Base-by-base conservation (phyloP, 2,888 invertebrate genomes). In the Lepidonotus clava region DNA sequence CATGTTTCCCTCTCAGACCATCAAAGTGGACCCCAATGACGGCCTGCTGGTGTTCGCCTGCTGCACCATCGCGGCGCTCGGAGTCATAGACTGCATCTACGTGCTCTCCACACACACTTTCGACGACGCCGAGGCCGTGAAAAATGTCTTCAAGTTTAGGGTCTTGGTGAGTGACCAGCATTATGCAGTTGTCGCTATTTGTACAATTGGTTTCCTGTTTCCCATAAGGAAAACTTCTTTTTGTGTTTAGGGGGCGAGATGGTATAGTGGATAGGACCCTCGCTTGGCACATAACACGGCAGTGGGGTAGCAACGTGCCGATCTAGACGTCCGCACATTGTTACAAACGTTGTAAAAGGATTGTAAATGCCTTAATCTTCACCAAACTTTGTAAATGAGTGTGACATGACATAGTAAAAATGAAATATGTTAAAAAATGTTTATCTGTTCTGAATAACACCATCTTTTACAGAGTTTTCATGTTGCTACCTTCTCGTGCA, bases 121-220 rank as follows among this genome's bases (percentile, higher is more conserved):
- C 28, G 80, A 80, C 5, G 80, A 80, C 80, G n/a, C 4, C 1
- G 80, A 80, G 32, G 80, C 80, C 1, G 80, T 80, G 41, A 80
- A 80, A 32, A 80, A 80, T 32, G 28, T 46, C n/a, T 80, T 80
- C 80, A 80, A 80, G 51, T 41, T 80, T 18, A 18, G 80, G 28
- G 0, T 80, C 28, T 40, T 21, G 28, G 80, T 80, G 46, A 46
- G 51, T 36, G n/a, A n/a, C n/a, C n/a, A n/a, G n/a, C n/a, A n/a
- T n/a, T n/a, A n/a, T n/a, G n/a, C n/a, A n/a, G n/a, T n/a, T n/a
- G n/a, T n/a, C n/a, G n/a, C n/a, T n/a, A 4, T 34, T 71, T 71
- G 34, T 71, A n/a, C 24, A n/a, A n/a, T n/a, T n/a, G 14, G 56
- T 46, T 46, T 18, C 8, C 46, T n/a, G n/a, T n/a, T n/a, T n/a